These are phyloP conservation scores for Acromyrmex heyeri DNA, from an alignment of 1,140 invertebrate species.

Conservation along the genomic window DNA sequence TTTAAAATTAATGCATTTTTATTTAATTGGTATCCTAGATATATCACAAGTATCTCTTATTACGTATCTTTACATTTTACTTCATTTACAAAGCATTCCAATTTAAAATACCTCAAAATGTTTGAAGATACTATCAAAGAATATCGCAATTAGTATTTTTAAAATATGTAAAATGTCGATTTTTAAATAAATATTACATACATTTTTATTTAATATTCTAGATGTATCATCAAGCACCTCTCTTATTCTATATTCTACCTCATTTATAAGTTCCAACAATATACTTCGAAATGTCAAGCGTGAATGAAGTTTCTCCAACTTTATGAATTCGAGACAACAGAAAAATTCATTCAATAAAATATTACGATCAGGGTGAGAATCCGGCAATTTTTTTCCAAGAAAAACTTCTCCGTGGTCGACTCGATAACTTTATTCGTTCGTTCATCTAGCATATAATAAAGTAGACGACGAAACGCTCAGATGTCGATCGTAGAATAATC, in stretches of 20 bases:
- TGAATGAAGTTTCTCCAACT: neutral
- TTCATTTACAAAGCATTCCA: neutral
- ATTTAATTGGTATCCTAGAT: neutral
- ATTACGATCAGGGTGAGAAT: slow-evolving; percentile 1
- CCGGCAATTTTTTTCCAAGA: neutral
- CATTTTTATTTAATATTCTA: neutral
- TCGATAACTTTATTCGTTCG: slow-evolving; percentile 25
- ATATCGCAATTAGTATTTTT: neutral
- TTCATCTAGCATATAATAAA: slow-evolving; percentile 21
- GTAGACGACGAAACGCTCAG: neutral
- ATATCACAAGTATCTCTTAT: neutral
- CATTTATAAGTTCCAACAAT: neutral
- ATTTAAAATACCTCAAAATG: too few relatives aligned
- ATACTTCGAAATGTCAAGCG: neutral
- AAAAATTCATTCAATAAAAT: slow-evolving; percentile 32
- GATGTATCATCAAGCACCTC: neutral
- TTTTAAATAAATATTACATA: neutral
- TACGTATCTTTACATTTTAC: neutral
- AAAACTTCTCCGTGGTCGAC: slow-evolving; percentile 1
- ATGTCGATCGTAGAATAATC: slow-evolving; percentile 70
- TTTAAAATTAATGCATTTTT: too few relatives aligned
- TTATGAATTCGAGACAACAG: neutral
- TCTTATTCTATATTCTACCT: neutral
- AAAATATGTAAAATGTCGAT: neutral
- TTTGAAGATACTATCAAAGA: too few relatives aligned